Evolutionary conservation across 2,888 invertebrate genomes (phyloP).

Genomic region (Dichetophora obliterata): DNA sequence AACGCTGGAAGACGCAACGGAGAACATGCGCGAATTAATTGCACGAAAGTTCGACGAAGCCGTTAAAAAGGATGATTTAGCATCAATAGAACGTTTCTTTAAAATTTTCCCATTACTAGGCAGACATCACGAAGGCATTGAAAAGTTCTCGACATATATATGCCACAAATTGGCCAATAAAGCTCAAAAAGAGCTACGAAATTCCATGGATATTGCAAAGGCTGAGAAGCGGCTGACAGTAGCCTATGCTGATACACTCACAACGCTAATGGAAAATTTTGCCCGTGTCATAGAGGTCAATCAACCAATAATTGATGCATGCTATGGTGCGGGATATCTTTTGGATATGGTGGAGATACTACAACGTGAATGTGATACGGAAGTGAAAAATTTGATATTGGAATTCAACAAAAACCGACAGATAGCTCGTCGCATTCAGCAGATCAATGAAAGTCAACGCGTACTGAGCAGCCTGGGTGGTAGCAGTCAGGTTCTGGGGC

Average conservation of each 20-base stretch:
- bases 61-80: slow-evolving; percentile 86
- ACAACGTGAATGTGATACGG: slow-evolving; percentile 84
- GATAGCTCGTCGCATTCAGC: slow-evolving; percentile 75
- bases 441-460: slow-evolving; percentile 75
- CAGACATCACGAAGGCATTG: slow-evolving; percentile 90
- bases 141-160: slow-evolving; percentile 88
- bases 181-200: slow-evolving; percentile 79
- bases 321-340: slow-evolving; percentile 85
- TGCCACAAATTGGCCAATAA: slow-evolving; percentile 80
- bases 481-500: slow-evolving; percentile 58
- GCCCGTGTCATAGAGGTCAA: slow-evolving; percentile 88
- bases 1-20: slow-evolving; percentile 80
- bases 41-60: slow-evolving; percentile 91
- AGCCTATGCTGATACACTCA: slow-evolving; percentile 87
- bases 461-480: slow-evolving; percentile 53
- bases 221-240: slow-evolving; percentile 81
- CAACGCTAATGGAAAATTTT: slow-evolving; percentile 86
- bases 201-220: slow-evolving; percentile 76
- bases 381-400: slow-evolving; percentile 73
- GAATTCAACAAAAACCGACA: slow-evolving; percentile 82
- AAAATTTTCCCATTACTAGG: slow-evolving; percentile 96
- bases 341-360: slow-evolving; percentile 79
- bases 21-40: slow-evolving; percentile 74
- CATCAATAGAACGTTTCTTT: slow-evolving; percentile 93
- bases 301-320: slow-evolving; percentile 90